Conservation (phyloP, 1,140 invertebrate genomes). For the Homalodisca vitripennis region DNA sequence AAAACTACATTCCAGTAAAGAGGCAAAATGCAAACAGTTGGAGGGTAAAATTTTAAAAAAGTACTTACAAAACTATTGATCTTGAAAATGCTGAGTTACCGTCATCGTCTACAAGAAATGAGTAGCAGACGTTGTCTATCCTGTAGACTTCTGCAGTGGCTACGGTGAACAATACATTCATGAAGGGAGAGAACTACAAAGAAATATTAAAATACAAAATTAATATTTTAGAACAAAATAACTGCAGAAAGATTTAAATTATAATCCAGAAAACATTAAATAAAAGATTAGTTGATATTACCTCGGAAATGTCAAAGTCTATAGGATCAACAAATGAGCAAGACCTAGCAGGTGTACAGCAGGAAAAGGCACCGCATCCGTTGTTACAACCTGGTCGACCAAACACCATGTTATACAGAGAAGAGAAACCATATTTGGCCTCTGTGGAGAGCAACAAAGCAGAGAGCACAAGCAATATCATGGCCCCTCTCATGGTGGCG, state of each 20-base stretch:
- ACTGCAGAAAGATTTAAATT: too few relatives aligned
- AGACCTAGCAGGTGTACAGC: conserved; percentile 8
- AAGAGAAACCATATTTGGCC: conserved; percentile 10
- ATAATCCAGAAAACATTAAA: too few relatives aligned
- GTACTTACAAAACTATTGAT: conserved; percentile 15
- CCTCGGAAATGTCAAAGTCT: conserved; percentile 15
- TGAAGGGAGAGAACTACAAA: conserved; percentile 21
- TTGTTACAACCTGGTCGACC: conserved; percentile 12
- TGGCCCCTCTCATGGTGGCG: neutral
- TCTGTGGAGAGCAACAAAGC: neutral
- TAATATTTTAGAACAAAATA: too few relatives aligned
- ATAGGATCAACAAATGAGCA: conserved; percentile 13
- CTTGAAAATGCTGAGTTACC: conserved; percentile 12
- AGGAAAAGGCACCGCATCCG: neutral
- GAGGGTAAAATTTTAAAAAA: neutral
- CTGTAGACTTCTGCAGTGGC: conserved; percentile 19
- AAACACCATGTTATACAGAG: conserved; percentile 16
- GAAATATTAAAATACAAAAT: too few relatives aligned
- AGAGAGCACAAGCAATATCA: neutral
- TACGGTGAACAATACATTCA: conserved; percentile 11
- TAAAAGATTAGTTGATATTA: neutral
- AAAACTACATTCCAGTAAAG: too few relatives aligned
- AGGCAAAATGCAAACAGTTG: too few relatives aligned
- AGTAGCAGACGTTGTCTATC: conserved; percentile 24
- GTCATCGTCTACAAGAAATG: conserved; percentile 9